phyloP scores from a whole-genome alignment of 2,888 invertebrate species.

The Thecophora atra region DNA sequence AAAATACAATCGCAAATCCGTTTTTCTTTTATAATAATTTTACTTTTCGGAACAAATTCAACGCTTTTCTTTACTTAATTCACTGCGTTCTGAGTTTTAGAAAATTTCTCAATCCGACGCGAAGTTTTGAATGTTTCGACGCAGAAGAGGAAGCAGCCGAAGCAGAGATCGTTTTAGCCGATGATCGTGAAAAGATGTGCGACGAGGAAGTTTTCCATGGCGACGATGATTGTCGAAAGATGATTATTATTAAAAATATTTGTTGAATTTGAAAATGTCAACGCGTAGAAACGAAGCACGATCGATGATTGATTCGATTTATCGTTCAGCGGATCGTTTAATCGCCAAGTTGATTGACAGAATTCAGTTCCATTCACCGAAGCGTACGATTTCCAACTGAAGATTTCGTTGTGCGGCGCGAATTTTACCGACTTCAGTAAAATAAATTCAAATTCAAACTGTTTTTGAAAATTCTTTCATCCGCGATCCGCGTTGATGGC shows the following conservation, averaged over 20 bases:
- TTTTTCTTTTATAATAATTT: not conserved
- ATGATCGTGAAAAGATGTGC: not conserved
- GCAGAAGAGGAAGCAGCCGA: not conserved
- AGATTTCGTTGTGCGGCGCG: slow-evolving; percentile 23
- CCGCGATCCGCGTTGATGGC: slow-evolving; percentile 7
- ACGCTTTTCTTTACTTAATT: not conserved
- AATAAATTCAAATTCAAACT: slow-evolving; percentile 34
- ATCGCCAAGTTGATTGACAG: not conserved
- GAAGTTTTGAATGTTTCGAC: not conserved
- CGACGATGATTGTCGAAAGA: not conserved
- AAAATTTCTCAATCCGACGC: not conserved
- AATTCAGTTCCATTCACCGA: slow-evolving; percentile 25
- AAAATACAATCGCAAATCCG: too few species aligned
- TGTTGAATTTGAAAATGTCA: slow-evolving; percentile 1
- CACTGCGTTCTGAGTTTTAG: not conserved
- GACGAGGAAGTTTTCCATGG: not conserved
- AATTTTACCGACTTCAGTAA: slow-evolving; percentile 31
- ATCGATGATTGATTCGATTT: not conserved
- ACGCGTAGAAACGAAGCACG: not conserved
- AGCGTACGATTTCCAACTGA: slow-evolving; percentile 44
- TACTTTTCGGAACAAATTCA: not conserved
- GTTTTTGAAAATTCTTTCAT: not conserved
- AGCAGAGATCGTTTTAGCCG: not conserved
- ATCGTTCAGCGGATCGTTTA: not conserved
- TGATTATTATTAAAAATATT: slow-evolving; percentile 1